Percentiles rank a stretch among this genome's conserved stretches.
These are phyloP conservation scores for Equus przewalskii DNA, from an alignment of 2,113 vertebrate genomes.

Conservation along the genomic window DNA sequence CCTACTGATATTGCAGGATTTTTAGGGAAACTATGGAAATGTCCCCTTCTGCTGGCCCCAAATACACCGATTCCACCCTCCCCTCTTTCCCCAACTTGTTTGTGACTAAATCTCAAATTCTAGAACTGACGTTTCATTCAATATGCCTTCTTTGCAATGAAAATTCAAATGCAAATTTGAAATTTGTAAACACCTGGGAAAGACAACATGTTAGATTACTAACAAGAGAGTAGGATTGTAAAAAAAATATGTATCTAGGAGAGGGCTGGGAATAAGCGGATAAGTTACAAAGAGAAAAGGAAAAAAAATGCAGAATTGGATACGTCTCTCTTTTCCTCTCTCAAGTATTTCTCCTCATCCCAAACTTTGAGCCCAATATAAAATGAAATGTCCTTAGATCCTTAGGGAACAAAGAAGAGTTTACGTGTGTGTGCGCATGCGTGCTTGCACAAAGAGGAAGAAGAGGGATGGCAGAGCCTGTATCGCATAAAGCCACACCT, in stretches of 20 bases:
- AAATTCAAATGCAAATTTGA: slow-evolving; percentile 41
- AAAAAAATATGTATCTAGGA: neutral
- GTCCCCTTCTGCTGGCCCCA: neutral
- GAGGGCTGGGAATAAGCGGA: neutral
- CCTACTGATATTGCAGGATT: neutral
- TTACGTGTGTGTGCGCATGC: neutral
- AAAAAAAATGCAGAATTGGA: no score
- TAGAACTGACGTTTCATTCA: neutral
- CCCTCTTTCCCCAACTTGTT: neutral
- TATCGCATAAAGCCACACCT: neutral
- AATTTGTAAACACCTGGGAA: neutral
- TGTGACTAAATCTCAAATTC: slow-evolving; percentile 15
- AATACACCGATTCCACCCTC: neutral
- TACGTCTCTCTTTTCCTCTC: neutral
- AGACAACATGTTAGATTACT: neutral
- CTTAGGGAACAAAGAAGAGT: neutral
- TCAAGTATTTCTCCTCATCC: neutral
- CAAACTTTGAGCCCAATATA: neutral
- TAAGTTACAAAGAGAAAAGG: no score
- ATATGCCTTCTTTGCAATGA: neutral
- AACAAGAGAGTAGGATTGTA: neutral
- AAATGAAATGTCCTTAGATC: neutral
- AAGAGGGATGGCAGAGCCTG: neutral
- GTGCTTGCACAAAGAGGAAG: neutral
- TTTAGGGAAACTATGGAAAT: neutral